Evolutionary conservation across 1,140 invertebrate species (phyloP), one percentile per base, ranked within the genome.

Genomic region (Linepithema humile): DNA sequence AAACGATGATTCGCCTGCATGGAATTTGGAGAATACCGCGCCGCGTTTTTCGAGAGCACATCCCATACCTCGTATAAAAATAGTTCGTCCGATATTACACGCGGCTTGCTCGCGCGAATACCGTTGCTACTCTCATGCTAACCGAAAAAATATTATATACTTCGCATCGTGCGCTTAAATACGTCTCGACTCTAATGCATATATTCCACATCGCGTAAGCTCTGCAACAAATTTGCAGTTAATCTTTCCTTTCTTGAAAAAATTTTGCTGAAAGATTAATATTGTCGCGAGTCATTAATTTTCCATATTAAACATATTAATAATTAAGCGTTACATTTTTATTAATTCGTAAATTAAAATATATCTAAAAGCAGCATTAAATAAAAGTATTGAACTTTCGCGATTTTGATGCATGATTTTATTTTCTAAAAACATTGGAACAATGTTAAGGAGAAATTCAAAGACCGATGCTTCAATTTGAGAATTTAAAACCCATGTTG

Each of bases 1-100:
- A 64, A 48, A 69, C 82, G 85, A 50, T 88, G 85, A 88, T 77
- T 88, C 82, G 82, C 45, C 45, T 35, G 53, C 17, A n/a, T 85
- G 87, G 87, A 87, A 88, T 88, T 80, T 78, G 74, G 83, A 85
- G 80, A 82, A 88, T 88, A 67, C 75, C 85, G 69, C 80, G 62
- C 60, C 60, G 70, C 73, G 78, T 73, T 88, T 82, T 70, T 53
- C 72, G 55, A 65, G 75, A 57, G 45, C 64, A 55, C 64, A 80
- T 80, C 48, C 72, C 60, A 20, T 50, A 62, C 32, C 40, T 50
- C 70, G 84, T 82, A 83, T 75, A 60, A 73, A 85, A 80, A 86
- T 87, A 83, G 83, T 82, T 72, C 48, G 62, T 4, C 62, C 53
- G 83, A 83, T 87, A 83, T 87, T 88, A 87, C 82, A 83, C 86